Evolutionary conservation across 1,140 invertebrate genomes (phyloP).

Genomic region (Drosophila lacertosa): DNA sequence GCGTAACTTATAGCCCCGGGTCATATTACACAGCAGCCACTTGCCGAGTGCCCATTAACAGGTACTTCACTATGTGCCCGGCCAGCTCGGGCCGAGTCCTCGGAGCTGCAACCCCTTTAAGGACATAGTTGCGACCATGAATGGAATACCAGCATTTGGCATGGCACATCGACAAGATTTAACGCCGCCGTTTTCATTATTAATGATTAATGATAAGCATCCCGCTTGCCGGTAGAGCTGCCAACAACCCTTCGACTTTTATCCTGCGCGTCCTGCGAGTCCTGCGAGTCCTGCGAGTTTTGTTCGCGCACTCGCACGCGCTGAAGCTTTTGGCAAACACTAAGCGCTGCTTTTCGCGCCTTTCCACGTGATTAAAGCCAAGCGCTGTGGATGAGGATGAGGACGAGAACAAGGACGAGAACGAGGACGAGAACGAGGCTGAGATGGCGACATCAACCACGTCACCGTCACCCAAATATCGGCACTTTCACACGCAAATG

Average conservation of each 20-base stretch:
- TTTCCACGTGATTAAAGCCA: conserved; percentile 83
- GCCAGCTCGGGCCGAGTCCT: not conserved
- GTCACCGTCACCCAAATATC: conserved; percentile 63
- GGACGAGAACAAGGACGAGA: too few relatives aligned
- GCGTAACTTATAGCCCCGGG: conserved; percentile 83
- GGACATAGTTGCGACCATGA: conserved; percentile 29
- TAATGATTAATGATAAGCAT: conserved; percentile 83
- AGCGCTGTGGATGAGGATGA: too few relatives aligned
- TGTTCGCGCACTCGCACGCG: conserved; percentile 44
- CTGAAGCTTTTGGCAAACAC: conserved; percentile 79
- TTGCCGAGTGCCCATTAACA: conserved; percentile 81
- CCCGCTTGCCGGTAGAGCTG: conserved; percentile 13
- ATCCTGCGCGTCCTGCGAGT: conserved; percentile 2
- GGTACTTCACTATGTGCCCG: conserved; percentile 68
- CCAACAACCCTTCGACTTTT: conserved; percentile 49
- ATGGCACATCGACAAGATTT: conserved; percentile 79
- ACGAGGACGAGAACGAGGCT: too few relatives aligned
- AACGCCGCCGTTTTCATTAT: conserved; percentile 82
- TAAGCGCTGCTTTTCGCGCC: conserved; percentile 82
- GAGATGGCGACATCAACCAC: conserved; percentile 49
- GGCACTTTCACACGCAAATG: conserved; percentile 79
- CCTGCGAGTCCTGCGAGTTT: conserved; percentile 11
- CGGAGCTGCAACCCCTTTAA: conserved; percentile 22
- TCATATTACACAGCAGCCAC: conserved; percentile 74
- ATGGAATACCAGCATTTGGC: conserved; percentile 83